Evolutionary conservation across 2,113 vertebrate genomes (phyloP), one percentile per base, ranked within the genome.

Genomic region (Otolemur garnettii): DNA sequence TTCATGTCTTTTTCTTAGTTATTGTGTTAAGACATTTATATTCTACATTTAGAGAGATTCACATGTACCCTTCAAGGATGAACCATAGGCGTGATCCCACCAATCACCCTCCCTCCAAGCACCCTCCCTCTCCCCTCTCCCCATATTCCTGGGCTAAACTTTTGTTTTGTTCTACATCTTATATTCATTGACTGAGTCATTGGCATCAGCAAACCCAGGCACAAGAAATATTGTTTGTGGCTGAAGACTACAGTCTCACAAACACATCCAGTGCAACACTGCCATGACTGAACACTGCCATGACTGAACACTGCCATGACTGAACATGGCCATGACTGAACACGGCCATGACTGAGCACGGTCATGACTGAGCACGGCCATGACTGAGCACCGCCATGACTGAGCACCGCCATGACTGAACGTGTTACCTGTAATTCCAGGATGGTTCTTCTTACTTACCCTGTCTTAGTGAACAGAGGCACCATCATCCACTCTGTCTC

Each of bases 361-460:
- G 38, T 4, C 38, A 38, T 38, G 38, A 38, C 38, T 38, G 38
- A 38, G 38, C 38, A 38, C 38, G 2, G 38, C 38, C 38, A 38
- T 38, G 38, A 38, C 38, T 3, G 38, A 38, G 4, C 38, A 38
- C 38, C 4, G 38, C 38, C 38, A 38, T 38, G 38, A 38, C 38
- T 38, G 38, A 38, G 4, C 38, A 38, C 38, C 4, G 38, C 38
- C 38, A 38, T 69, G 30, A 81, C 55, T 22, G 35, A 89, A 71
- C 30, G 1, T 4, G 10, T 42, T 62, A 1, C 30, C 45, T 85
- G 10, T 82, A 7, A 22, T 62, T 15, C 22, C 10, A 45, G 22
- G 33, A 21, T 1, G 2, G 0, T 0, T 33, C 50, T 64, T 64
- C 11, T 26, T 35, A 22, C 2, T 12, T 7, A 8, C 9, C 42